Evolutionary conservation across 1,140 invertebrate species (phyloP), one percentile per base, ranked within the genome.

Genomic region (Antheraea mylitta): DNA sequence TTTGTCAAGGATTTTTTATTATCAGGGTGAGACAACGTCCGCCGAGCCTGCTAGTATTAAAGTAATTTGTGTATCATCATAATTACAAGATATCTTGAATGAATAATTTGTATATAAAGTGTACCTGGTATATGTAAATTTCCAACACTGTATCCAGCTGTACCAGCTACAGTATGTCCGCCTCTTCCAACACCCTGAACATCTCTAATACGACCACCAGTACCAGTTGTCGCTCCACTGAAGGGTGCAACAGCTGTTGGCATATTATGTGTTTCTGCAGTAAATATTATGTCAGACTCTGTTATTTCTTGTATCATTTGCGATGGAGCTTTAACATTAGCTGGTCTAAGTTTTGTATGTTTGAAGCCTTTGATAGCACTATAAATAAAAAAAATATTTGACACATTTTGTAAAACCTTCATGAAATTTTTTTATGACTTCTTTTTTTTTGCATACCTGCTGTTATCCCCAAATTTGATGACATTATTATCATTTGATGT

Each of bases 231-330:
- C 0, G 99, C 98, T 6, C 99, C 99, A 93, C 98, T 98, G 78
- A 98, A 98, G 0, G 97, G 97, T 7, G 97, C 96, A 60, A 97
- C 96, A 60, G 98, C 98, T 58, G 99, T 99, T 7, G 99, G 99
- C 93, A 99, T 99, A 86, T 99, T 99, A 87, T 99, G 99, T 0
- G 99, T 99, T 93, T 99, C 99, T 0, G 99, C 99, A 8, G 99
- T 99, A 78, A 99, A 99, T 81, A 99, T 98, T n/a, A 99, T 95
- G 92, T 99, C 97, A 7, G 96, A 96, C n/a, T 95, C 93, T 0
- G 93, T 87, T 9, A 92, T 76, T 45, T 94, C 82, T 58, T 94
- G 72, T 10, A 90, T 73, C 60, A 99, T 94, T 73, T 93, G 82
- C 69, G 97, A 96, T 0, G 97, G 94, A 42, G 85, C 90, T 10